These are phyloP conservation scores for Leptogaster cylindrica DNA, from an alignment of 2,888 invertebrate species.

Conservation along the genomic window DNA sequence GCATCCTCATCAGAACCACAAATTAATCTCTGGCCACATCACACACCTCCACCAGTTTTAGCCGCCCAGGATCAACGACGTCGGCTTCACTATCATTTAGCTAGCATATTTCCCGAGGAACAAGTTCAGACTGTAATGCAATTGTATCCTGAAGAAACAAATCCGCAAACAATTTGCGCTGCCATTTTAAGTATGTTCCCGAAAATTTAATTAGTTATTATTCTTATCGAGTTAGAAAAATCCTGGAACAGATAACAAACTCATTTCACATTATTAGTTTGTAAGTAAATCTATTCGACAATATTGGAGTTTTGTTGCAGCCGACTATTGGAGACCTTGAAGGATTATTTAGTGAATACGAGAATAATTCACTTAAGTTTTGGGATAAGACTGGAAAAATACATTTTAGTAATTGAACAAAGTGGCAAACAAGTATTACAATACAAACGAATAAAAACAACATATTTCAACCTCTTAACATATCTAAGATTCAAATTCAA, in stretches of 20 bases:
- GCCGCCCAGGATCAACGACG: constrained; percentile 70
- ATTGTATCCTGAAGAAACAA: constrained; percentile 85
- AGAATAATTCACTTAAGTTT: no score
- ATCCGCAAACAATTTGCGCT: constrained; percentile 88
- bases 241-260: no score
- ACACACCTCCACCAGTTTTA: constrained; percentile 45
- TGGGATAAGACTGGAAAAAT: no score
- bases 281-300: constrained; percentile 19
- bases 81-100: constrained; percentile 83
- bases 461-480: no score
- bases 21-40: constrained; percentile 65
- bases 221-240: constrained; percentile 32
- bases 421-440: no score
- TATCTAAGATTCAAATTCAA: no score
- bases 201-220: constrained; percentile 63
- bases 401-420: no score
- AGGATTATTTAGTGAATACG: neutral
- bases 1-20: constrained; percentile 70
- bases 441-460: no score
- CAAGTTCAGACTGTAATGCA: constrained; percentile 90
- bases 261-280: constrained; percentile 4
- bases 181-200: constrained; percentile 80
- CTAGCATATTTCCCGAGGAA: constrained; percentile 89
- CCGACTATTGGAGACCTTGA: no score
- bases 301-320: constrained; percentile 11